phyloP scores from a whole-genome alignment of 2,888 invertebrate genomes.

The Acanthosepion pharaonis region DNA sequence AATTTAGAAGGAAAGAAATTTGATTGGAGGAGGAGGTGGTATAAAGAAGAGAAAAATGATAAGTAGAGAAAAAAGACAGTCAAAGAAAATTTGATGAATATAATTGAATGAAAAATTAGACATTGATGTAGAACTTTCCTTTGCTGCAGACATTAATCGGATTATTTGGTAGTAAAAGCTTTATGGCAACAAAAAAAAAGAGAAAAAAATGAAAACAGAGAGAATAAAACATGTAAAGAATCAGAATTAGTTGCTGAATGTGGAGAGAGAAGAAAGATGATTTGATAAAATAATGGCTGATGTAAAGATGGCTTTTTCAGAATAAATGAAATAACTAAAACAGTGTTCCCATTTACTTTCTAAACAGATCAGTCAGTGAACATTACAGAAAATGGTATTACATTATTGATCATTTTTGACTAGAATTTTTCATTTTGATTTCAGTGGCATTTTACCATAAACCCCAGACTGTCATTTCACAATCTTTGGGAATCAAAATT shows the following conservation, averaged over 20 bases:
- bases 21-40: background rate
- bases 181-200: background rate
- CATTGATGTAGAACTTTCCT: background rate
- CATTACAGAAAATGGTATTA: background rate
- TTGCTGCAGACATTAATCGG: background rate
- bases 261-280: background rate
- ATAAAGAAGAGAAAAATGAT: background rate
- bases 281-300: background rate
- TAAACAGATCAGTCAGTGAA: background rate
- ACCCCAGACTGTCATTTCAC: too few species aligned
- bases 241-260: background rate
- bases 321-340: background rate
- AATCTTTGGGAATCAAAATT: too few species aligned
- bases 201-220: background rate
- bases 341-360: too few species aligned
- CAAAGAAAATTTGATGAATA: background rate
- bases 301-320: background rate
- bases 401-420: background rate
- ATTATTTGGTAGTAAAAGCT: background rate
- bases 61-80: background rate
- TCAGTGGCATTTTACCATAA: too few species aligned
- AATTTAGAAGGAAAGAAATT: background rate
- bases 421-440: too few species aligned
- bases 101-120: background rate
- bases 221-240: background rate